phyloP scores from a whole-genome alignment of 2,888 invertebrate species.

The Cantharis rustica region DNA sequence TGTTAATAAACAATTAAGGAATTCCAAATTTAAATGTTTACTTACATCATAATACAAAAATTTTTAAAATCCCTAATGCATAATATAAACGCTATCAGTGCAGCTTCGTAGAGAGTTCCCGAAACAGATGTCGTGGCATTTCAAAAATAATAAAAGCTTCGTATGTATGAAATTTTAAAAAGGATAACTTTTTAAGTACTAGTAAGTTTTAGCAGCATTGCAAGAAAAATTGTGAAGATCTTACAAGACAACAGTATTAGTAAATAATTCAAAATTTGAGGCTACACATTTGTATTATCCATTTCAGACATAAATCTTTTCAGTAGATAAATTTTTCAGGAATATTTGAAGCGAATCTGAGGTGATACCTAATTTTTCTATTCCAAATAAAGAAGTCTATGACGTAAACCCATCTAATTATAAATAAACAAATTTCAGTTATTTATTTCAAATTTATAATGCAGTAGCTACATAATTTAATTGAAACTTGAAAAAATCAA shows the following conservation, averaged over 20 bases:
- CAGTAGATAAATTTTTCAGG: neutral
- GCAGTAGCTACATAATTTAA: neutral
- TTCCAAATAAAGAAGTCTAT: too few relatives aligned
- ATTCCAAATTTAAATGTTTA: too few relatives aligned
- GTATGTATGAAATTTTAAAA: too few relatives aligned
- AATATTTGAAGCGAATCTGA: neutral
- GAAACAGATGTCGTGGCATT: too few relatives aligned
- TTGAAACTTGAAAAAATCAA: neutral
- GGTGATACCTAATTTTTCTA: neutral
- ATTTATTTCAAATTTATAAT: neutral
- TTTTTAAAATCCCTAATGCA: too few relatives aligned
- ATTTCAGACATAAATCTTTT: neutral
- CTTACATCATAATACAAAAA: too few relatives aligned
- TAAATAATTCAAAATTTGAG: neutral
- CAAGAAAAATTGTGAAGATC: neutral
- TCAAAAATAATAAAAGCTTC: too few relatives aligned
- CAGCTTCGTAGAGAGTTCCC: too few relatives aligned
- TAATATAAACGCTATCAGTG: too few relatives aligned
- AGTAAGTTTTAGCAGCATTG: neutral
- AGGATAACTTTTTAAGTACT: neutral
- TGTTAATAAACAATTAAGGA: too few relatives aligned
- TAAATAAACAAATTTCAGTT: too few relatives aligned
- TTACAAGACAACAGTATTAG: neutral
- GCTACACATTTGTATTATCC: neutral
- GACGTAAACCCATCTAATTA: too few relatives aligned